phyloP scores from a whole-genome alignment of 2,797 vertebrate genomes.

The Sebastolobus altivelis region DNA sequence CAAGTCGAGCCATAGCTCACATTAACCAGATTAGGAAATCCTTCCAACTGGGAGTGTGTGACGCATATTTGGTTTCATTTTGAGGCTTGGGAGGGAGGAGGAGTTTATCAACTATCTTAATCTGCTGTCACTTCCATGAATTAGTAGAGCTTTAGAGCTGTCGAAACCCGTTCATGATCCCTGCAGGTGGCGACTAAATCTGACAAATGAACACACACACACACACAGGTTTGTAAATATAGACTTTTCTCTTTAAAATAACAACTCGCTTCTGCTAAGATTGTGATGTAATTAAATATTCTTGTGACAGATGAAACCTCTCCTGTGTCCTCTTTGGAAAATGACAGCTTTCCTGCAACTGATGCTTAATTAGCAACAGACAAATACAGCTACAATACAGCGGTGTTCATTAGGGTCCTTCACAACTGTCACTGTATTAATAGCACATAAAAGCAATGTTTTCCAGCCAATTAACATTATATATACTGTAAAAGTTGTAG shows the following conservation, averaged over 20 bases:
- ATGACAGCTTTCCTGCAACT: background rate
- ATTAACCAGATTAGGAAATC: background rate
- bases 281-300: conserved; percentile 8
- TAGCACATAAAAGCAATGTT: background rate
- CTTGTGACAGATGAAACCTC: background rate
- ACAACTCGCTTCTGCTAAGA: background rate
- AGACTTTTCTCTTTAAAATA: background rate
- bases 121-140: background rate
- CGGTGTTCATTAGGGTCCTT: background rate
- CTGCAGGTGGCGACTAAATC: conserved; percentile 25
- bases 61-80: background rate
- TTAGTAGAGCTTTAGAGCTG: conserved; percentile 2
- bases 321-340: background rate
- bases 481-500: background rate
- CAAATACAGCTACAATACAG: background rate
- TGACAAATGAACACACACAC: background rate
- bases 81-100: background rate
- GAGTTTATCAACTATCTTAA: conserved; percentile 12
- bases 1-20: background rate
- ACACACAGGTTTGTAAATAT: conserved; percentile 24
- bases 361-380: background rate
- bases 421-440: background rate
- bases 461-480: background rate
- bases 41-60: background rate
- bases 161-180: background rate